Evolutionary conservation across 2,888 invertebrate genomes (phyloP).

Genomic region (Caenorhabditis sulstoni): DNA sequence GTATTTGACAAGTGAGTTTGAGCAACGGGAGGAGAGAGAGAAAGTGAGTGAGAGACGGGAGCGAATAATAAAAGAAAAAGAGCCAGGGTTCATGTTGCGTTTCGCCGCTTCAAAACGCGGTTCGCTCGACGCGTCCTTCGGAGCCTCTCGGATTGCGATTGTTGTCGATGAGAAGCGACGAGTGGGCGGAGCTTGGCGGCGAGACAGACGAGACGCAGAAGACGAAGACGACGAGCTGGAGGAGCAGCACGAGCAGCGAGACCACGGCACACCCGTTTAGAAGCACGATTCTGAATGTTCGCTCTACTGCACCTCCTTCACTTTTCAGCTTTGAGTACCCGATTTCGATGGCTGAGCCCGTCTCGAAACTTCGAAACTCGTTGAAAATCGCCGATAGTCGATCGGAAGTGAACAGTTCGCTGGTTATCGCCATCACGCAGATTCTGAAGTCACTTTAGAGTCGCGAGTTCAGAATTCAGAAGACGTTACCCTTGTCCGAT

Average conservation of each 20-base stretch:
- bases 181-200: conserved; percentile 28
- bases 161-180: conserved; percentile 44
- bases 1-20: not conserved
- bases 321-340: conserved; percentile 22
- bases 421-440: conserved; percentile 36
- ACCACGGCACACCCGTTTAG: conserved; percentile 57
- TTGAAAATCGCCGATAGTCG: conserved; percentile 48
- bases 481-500: conserved; percentile 47
- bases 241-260: conserved; percentile 45
- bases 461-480: not conserved
- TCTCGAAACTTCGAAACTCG: conserved; percentile 39
- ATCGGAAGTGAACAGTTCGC: conserved; percentile 52
- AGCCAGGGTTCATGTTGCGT: too few species aligned
- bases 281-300: conserved; percentile 52
- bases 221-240: conserved; percentile 51
- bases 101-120: conserved; percentile 55
- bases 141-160: conserved; percentile 46
- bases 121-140: conserved; percentile 46
- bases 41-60: not conserved
- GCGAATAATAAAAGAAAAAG: not conserved
- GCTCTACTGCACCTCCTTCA: too few species aligned
- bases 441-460: conserved; percentile 31
- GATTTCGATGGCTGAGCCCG: conserved; percentile 34
- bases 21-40: not conserved
- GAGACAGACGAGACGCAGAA: conserved; percentile 39